Evolutionary conservation across 2,113 vertebrate genomes (phyloP), one percentile per base, ranked within the genome.

Genomic region (Petroica traversi): DNA sequence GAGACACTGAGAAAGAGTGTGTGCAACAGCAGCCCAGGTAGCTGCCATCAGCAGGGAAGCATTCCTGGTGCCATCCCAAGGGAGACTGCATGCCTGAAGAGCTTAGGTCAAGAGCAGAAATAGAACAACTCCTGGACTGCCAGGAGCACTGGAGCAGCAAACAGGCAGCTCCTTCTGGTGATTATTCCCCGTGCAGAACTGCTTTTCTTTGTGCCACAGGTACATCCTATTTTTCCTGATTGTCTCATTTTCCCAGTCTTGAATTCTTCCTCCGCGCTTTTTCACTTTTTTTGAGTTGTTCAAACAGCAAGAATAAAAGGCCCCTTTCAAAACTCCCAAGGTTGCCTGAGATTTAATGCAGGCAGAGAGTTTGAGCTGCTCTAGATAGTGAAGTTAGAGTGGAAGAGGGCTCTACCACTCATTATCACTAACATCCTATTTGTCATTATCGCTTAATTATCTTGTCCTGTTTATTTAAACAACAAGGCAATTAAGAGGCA

Each of bases 401-500:
- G 63, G 52, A 74, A 94, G 41, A 69, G 40, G 41, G 55, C 92
- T 66, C 82, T 71, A 81, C 87, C 51, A 93, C 69, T 63, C 79
- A 85, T 93, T 93, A 88, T 93, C 80, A 62, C 88, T 94, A 93
- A 59, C 86, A 90, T 89, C 81, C 85, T 90, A 73, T 91, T 83
- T 95, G 89, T 93, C 94, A 94, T 96, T 97, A 96, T 96, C 88
- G 23, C 94, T 97, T 97, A 97, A 97, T 97, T 97, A 96, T 96
- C 92, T 97, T 92, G 95, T 96, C 91, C 89, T 96, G 92, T 92
- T 97, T 96, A 93, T 95, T 97, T 97, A 96, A 97, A 90, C 92
- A 96, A 96, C 95, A 96, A 83, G 93, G 93, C 93, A 97, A 96
- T 97, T 97, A 97, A 95, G 80, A 95, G 83, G 84, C 95, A 95